Evolutionary conservation across 2,888 invertebrate species (phyloP).

Genomic region (Rhamnusium bicolor): DNA sequence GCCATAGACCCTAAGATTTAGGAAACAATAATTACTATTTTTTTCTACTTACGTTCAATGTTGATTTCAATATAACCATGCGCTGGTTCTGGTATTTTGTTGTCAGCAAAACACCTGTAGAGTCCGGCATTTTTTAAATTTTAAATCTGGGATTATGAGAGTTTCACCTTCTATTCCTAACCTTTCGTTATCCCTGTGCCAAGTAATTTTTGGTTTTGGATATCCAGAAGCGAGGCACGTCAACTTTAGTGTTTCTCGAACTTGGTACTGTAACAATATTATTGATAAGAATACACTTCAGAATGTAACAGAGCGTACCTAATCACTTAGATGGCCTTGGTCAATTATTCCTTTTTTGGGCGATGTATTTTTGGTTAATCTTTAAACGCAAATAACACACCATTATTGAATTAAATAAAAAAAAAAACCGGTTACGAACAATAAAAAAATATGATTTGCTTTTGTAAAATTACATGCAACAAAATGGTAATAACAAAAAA

Average conservation of each 20-base stretch:
- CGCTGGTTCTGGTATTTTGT: slow-evolving; percentile 66
- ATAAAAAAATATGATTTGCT: too few relatives aligned
- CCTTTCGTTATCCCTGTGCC: slow-evolving; percentile 63
- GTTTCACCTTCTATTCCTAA: slow-evolving; percentile 61
- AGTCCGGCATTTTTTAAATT: slow-evolving; percentile 66
- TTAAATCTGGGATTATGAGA: slow-evolving; percentile 65
- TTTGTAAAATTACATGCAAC: too few relatives aligned
- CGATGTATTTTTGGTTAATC: too few relatives aligned
- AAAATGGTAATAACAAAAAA: too few relatives aligned
- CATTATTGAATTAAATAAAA: too few relatives aligned
- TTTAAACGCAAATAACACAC: too few relatives aligned
- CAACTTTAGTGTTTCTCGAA: slow-evolving; percentile 67
- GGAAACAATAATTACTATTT: too few relatives aligned
- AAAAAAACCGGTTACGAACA: too few relatives aligned
- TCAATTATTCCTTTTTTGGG: too few relatives aligned
- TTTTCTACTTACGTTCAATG: slow-evolving; percentile 68
- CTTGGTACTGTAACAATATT: slow-evolving; percentile 58
- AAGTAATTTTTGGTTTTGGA: slow-evolving; percentile 70
- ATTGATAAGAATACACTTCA: background rate
- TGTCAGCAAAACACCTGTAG: slow-evolving; percentile 72
- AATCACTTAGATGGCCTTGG: too few relatives aligned
- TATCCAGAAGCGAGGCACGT: slow-evolving; percentile 69
- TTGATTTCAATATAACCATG: slow-evolving; percentile 63
- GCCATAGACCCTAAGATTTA: too few relatives aligned
- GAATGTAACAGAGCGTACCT: too few relatives aligned